Conservation (phyloP, 2,888 invertebrate species). For the Diarsia rubi region DNA sequence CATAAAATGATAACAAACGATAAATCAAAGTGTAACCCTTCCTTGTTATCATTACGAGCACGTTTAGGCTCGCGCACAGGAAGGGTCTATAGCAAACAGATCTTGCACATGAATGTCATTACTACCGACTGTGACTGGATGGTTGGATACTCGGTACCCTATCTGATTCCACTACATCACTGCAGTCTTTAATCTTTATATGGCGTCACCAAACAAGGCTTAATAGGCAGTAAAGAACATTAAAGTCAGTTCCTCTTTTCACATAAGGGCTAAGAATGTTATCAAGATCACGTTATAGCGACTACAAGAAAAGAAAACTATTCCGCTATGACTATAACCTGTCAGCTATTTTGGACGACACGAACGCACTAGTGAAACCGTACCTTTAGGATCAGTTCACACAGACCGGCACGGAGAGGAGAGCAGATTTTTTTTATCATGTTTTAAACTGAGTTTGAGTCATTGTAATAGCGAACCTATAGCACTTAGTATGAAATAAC, state of each 20-base stretch:
- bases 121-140: background rate
- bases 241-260: constrained; percentile 30
- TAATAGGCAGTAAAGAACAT: constrained; percentile 29
- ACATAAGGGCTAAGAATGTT: constrained; percentile 42
- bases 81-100: constrained; percentile 11
- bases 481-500: too few species aligned
- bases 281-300: constrained; percentile 2
- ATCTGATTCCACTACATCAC: constrained; percentile 24
- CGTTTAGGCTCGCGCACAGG: constrained; percentile 12
- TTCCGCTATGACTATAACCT: background rate
- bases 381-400: background rate
- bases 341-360: constrained; percentile 7
- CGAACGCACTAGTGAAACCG: background rate
- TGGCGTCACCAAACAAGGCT: constrained; percentile 21
- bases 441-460: too few species aligned
- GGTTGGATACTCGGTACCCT: constrained; percentile 14
- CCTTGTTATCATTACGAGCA: constrained; percentile 22
- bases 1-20: constrained; percentile 30
- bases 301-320: constrained; percentile 22
- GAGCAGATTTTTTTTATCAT: too few species aligned
- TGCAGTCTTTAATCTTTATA: constrained; percentile 23
- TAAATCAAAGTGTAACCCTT: constrained; percentile 36
- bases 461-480: too few species aligned
- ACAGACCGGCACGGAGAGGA: too few species aligned
- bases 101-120: constrained; percentile 11